Percentiles rank a stretch among this genome's conserved stretches.
Evolutionary conservation across 64 coral and sea anemone species (phyloP).

Genomic region (Catalaphyllia jardinei): DNA sequence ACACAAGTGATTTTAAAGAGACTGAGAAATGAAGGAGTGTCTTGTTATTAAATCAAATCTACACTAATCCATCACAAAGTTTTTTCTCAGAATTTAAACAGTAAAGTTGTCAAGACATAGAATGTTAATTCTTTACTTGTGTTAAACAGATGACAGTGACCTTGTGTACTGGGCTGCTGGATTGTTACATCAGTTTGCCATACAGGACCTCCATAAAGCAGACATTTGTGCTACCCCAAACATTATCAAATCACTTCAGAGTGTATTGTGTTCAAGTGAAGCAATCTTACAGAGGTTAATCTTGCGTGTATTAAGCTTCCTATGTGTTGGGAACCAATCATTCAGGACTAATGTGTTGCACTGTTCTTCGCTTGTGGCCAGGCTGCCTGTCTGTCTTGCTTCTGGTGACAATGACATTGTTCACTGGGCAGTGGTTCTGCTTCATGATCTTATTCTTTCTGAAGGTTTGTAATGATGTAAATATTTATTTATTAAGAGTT

Average conservation of each 20-base stretch:
- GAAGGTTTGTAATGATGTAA: conserved; percentile 49
- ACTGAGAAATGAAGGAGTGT: too few relatives aligned
- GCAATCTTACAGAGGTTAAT: conserved; percentile 89
- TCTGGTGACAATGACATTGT: conserved; percentile 93
- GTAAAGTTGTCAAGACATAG: not conserved
- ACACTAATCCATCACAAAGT: too few relatives aligned
- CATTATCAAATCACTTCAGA: conserved; percentile 76
- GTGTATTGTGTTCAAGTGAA: conserved; percentile 82
- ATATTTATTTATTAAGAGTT: too few relatives aligned
- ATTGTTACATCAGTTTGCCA: conserved; percentile 86
- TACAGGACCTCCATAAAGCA: conserved; percentile 70
- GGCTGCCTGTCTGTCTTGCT: conserved; percentile 87
- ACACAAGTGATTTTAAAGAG: too few relatives aligned
- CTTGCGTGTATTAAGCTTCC: conserved; percentile 84
- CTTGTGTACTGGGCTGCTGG: conserved; percentile 94
- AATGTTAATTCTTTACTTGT: not conserved
- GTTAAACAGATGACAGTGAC: conserved; percentile 81
- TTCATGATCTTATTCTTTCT: conserved; percentile 88
- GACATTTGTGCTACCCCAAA: conserved; percentile 86
- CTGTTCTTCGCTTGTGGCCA: conserved; percentile 63
- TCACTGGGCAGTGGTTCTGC: conserved; percentile 86
- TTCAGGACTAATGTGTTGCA: conserved; percentile 66
- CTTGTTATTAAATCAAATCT: too few relatives aligned
- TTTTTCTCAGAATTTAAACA: not conserved
- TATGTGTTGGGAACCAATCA: conserved; percentile 72